Percentiles rank a stretch among this genome's conserved stretches.
These are phyloP conservation scores for Alces alces DNA, from an alignment of 2,113 vertebrate genomes.

Conservation along the genomic window DNA sequence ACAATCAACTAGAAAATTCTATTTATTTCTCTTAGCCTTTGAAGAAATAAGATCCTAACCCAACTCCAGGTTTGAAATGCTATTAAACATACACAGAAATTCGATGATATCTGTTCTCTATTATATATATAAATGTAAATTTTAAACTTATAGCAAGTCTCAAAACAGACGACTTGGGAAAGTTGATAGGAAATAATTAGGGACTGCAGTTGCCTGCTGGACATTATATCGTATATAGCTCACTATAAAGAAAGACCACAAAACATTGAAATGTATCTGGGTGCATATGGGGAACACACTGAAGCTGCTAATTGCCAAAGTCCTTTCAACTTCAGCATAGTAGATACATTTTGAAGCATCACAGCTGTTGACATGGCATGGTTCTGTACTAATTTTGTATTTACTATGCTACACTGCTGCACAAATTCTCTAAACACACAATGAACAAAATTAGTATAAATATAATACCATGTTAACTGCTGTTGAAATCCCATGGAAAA, in stretches of 20 bases:
- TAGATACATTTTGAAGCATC: slow-evolving; percentile 98
- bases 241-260: slow-evolving; percentile 85
- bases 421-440: slow-evolving; percentile 79
- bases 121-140: slow-evolving; percentile 78
- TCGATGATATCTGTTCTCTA: slow-evolving; percentile 99
- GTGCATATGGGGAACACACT: slow-evolving; percentile 67
- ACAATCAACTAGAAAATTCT: slow-evolving; percentile 50
- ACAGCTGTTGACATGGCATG: slow-evolving; percentile 86
- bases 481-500: slow-evolving; percentile 89
- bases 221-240: slow-evolving; percentile 87
- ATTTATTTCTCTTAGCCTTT: slow-evolving; percentile 67
- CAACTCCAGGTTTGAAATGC: slow-evolving; percentile 70
- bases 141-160: slow-evolving; percentile 93
- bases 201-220: slow-evolving; percentile 85
- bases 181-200: slow-evolving; percentile 76
- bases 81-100: slow-evolving; percentile 93
- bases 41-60: slow-evolving; percentile 66
- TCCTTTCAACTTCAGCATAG: slow-evolving; percentile 68
- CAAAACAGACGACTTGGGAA: slow-evolving; percentile 78
- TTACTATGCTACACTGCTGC: slow-evolving; percentile 70
- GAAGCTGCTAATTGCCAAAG: slow-evolving; percentile 64
- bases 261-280: slow-evolving; percentile 94
- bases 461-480: slow-evolving; percentile 86
- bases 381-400: slow-evolving; percentile 91
- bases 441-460: slow-evolving; percentile 92